A percentile compares a stretch with the other conserved stretches of the same genome.
Evolutionary conservation across 2,113 vertebrate species (phyloP).

Genomic region (Rhea pennata): DNA sequence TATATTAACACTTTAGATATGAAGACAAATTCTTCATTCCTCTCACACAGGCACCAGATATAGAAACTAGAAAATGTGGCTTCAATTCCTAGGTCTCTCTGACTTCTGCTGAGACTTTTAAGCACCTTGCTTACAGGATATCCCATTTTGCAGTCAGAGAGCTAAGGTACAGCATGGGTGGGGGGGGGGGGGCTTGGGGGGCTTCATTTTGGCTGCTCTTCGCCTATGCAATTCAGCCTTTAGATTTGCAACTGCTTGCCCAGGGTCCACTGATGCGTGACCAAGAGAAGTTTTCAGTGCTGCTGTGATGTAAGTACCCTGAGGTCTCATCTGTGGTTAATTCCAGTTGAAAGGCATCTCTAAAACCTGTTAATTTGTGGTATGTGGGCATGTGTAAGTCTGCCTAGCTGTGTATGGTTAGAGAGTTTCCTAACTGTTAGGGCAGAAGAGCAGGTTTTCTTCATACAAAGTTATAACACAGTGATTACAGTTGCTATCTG

Average conservation of each 20-base stretch:
- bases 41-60: background rate
- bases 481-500: background rate
- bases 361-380: constrained; percentile 1
- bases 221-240: background rate
- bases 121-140: background rate
- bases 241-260: background rate
- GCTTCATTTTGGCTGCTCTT: background rate
- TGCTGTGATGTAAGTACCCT: background rate
- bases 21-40: background rate
- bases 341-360: background rate
- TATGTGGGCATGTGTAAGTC: background rate
- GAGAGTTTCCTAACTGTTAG: background rate
- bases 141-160: background rate
- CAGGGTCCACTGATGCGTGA: background rate
- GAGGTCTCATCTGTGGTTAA: background rate
- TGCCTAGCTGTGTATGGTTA: background rate
- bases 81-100: background rate
- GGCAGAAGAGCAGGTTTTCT: background rate
- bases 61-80: background rate
- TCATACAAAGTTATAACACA: background rate
- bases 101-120: background rate
- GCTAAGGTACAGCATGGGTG: background rate
- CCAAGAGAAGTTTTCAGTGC: background rate
- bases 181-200: too few relatives aligned
- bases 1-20: background rate